These are phyloP conservation scores for Takifugu bimaculatus DNA, from an alignment of 2,113 vertebrate genomes.

Conservation along the genomic window DNA sequence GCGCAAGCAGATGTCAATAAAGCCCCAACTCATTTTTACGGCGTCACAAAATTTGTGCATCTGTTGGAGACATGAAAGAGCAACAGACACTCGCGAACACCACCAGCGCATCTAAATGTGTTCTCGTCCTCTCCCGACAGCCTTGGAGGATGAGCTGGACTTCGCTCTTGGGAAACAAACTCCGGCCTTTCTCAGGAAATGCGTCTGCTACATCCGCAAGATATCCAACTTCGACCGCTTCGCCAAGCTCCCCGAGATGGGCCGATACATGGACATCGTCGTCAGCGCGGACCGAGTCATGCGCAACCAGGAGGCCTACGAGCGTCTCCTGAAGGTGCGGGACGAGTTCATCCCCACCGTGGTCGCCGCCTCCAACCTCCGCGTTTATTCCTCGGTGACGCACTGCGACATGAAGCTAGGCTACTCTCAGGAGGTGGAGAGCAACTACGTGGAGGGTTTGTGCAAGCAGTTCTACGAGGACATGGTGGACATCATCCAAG, in stretches of 20 bases:
- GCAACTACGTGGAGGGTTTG: slow-evolving; percentile 95
- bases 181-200: slow-evolving; percentile 95
- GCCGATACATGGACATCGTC: slow-evolving; percentile 90
- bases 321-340: slow-evolving; percentile 90
- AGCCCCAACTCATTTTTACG: too few species aligned
- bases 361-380: slow-evolving; percentile 90
- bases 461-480: slow-evolving; percentile 99
- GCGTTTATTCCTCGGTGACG: slow-evolving; percentile 95
- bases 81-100: too few species aligned
- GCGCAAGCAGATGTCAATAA: neutral
- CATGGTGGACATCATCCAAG: slow-evolving; percentile 98
- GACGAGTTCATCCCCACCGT: slow-evolving; percentile 97
- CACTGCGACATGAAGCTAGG: slow-evolving; percentile 98
- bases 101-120: neutral
- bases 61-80: too few species aligned
- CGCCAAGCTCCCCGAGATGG: slow-evolving; percentile 92
- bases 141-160: slow-evolving; percentile 95
- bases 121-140: slow-evolving; percentile 62
- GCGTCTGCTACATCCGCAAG: slow-evolving; percentile 98
- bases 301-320: slow-evolving; percentile 91
- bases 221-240: slow-evolving; percentile 97
- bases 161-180: slow-evolving; percentile 98
- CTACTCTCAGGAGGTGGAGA: slow-evolving; percentile 95
- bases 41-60: too few species aligned
- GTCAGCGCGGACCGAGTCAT: slow-evolving; percentile 78